A percentile compares a stretch with the other conserved stretches of the same genome.
Conservation (phyloP, 2,888 invertebrate genomes). For the Cerastoderma edule region DNA sequence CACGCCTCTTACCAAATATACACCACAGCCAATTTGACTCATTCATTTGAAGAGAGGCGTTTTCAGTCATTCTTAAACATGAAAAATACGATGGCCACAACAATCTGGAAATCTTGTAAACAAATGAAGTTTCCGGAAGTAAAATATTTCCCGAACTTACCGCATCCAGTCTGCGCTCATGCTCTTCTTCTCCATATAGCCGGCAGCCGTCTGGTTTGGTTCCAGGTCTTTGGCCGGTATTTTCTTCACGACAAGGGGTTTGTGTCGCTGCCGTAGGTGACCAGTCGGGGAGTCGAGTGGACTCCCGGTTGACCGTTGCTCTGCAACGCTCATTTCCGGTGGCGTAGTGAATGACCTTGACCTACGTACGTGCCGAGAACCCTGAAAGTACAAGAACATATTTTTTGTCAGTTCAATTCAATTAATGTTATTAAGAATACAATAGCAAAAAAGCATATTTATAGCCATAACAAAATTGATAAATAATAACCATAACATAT, state of each 20-base stretch:
- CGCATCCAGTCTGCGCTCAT: constrained; percentile 69
- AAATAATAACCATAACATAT: too few relatives aligned
- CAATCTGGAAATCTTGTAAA: too few relatives aligned
- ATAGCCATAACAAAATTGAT: too few relatives aligned
- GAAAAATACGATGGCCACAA: too few relatives aligned
- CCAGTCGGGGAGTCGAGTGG: constrained; percentile 32
- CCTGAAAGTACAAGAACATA: constrained; percentile 43
- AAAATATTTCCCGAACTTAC: constrained; percentile 42
- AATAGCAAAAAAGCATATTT: too few relatives aligned
- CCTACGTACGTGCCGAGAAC: constrained; percentile 57
- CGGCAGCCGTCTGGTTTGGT: constrained; percentile 49
- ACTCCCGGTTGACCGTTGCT: constrained; percentile 15
- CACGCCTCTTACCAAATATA: too few relatives aligned
- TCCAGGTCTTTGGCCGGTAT: constrained; percentile 60
- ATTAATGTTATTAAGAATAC: neutral
- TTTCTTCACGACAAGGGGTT: constrained; percentile 66
- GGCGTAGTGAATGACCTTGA: constrained; percentile 59
- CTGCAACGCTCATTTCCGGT: constrained; percentile 28
- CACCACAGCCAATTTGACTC: too few relatives aligned
- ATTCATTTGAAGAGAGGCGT: too few relatives aligned
- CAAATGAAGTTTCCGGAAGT: too few relatives aligned
- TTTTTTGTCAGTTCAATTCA: neutral
- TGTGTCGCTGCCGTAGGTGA: constrained; percentile 55
- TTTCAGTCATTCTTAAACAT: too few relatives aligned
- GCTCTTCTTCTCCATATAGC: constrained; percentile 65